A percentile compares a stretch with the other conserved stretches of the same genome.
Conservation (phyloP, 2,888 invertebrate species). For the Rapana venosa region DNA sequence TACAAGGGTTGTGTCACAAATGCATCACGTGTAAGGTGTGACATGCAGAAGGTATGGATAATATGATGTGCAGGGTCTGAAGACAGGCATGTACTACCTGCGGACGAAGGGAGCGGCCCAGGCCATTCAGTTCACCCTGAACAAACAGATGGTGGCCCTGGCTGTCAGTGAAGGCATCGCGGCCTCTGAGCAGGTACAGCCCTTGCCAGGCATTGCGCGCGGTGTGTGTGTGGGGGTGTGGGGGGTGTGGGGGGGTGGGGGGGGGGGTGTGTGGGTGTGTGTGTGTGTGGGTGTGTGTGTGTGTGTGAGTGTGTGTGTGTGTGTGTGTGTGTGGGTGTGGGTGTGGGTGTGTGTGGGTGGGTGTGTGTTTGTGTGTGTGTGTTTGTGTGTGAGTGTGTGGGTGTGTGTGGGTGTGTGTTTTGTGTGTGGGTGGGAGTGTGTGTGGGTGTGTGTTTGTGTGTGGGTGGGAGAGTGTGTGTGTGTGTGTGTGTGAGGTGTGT, state of each 20-base stretch:
- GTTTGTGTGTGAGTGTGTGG: not conserved
- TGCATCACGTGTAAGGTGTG: not conserved
- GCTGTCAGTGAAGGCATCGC: conserved; percentile 40
- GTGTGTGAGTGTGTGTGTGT: not conserved
- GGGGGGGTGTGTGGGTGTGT: not conserved
- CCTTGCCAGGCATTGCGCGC: not conserved
- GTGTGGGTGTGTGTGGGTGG: not conserved
- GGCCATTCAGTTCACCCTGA: conserved; percentile 98
- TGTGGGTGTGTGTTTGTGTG: not conserved
- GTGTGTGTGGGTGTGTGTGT: not conserved
- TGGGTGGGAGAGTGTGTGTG: not conserved
- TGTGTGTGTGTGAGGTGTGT: not conserved
- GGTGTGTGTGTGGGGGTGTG: not conserved
- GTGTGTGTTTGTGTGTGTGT: too few species aligned
- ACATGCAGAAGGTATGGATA: conserved; percentile 9
- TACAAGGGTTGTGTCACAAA: not conserved
- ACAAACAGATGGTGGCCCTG: conserved; percentile 86
- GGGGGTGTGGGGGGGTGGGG: not conserved
- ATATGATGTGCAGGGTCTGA: conserved; percentile 85
- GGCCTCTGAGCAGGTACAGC: not conserved
- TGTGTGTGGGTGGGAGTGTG: not conserved
- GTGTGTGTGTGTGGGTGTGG: not conserved
- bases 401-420: not conserved
- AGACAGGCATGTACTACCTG: conserved; percentile 99
- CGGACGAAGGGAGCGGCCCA: conserved; percentile 97